Evolutionary conservation across 2,888 invertebrate genomes (phyloP).

Genomic region (Sminthurides aquaticus): DNA sequence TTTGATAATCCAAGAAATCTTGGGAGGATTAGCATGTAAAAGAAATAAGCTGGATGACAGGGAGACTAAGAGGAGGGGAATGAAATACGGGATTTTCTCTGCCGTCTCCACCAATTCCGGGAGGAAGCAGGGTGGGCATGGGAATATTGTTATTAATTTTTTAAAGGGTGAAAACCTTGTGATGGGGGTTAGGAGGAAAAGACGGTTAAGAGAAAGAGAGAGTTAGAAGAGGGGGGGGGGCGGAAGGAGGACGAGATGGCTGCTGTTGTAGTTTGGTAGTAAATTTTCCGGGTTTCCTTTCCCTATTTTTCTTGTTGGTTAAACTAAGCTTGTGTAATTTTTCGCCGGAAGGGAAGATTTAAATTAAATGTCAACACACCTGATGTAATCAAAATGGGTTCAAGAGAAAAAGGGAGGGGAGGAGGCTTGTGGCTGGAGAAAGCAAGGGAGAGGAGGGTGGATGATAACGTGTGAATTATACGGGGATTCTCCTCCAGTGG

Average conservation of each 20-base stretch:
- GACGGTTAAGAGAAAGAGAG: not conserved
- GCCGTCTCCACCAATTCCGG: too few relatives aligned
- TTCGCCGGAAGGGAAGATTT: not conserved
- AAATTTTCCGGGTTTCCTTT: not conserved
- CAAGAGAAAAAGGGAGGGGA: not conserved
- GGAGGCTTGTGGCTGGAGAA: not conserved
- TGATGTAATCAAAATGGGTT: constrained; percentile 7
- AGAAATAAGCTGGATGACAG: not conserved
- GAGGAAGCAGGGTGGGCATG: too few relatives aligned
- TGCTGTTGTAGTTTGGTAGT: not conserved
- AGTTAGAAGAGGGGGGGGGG: too few relatives aligned
- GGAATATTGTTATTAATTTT: not conserved
- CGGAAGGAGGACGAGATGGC: not conserved
- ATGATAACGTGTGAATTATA: not conserved
- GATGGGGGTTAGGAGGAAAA: not conserved
- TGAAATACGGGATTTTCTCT: too few relatives aligned
- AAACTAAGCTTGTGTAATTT: not conserved
- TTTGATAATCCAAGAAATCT: not conserved
- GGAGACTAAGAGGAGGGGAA: too few relatives aligned
- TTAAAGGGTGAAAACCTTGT: not conserved
- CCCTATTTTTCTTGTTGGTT: not conserved
- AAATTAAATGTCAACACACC: constrained; percentile 26
- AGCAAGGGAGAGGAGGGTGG: not conserved
- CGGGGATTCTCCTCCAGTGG: too few relatives aligned
- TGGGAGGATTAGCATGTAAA: not conserved